These are phyloP conservation scores for Anseranas semipalmata DNA, from an alignment of 2,113 vertebrate genomes.

Conservation along the genomic window DNA sequence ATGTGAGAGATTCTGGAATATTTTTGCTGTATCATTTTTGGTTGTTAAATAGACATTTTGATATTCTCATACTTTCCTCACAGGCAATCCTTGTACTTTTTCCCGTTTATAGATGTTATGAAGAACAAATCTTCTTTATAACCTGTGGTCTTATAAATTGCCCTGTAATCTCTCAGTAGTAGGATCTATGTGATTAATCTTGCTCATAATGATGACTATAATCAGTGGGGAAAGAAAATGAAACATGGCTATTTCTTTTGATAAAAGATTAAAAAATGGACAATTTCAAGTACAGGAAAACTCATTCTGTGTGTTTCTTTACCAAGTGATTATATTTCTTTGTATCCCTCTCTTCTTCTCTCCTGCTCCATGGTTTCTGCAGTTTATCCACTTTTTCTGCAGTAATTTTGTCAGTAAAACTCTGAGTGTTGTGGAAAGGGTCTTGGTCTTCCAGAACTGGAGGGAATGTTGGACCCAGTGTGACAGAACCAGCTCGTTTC, in stretches of 20 bases:
- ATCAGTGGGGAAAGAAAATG: not conserved
- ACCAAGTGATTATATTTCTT: not conserved
- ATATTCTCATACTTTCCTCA: not conserved
- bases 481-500: not conserved
- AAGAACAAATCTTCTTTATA: not conserved
- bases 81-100: not conserved
- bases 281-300: not conserved
- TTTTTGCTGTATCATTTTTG: not conserved
- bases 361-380: fast-evolving
- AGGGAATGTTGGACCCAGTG: not conserved
- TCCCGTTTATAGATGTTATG: not conserved
- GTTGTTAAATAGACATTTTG: not conserved
- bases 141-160: not conserved
- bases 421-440: not conserved
- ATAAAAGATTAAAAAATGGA: not conserved
- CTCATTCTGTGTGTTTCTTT: not conserved
- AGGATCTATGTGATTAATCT: not conserved
- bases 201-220: not conserved
- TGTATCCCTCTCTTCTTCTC: not conserved
- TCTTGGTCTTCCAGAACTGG: not conserved
- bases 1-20: not conserved
- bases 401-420: not conserved
- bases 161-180: not conserved
- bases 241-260: not conserved
- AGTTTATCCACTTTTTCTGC: not conserved